phyloP scores from a whole-genome alignment of 2,113 vertebrate species.

The Oncorhynchus kisutch region DNA sequence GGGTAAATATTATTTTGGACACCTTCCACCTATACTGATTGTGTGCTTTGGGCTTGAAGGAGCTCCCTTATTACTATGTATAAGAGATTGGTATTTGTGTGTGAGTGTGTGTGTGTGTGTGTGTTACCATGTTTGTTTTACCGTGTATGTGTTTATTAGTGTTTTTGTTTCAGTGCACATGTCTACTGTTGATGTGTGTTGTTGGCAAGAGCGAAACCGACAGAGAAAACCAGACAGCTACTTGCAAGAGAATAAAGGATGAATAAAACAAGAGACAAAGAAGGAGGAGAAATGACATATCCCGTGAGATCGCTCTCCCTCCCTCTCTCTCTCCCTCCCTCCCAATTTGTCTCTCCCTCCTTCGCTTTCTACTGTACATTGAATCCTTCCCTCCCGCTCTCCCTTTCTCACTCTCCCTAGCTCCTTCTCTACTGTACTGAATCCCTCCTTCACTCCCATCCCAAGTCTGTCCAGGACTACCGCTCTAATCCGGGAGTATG shows the following conservation, averaged over 20 bases:
- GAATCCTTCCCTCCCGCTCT: not conserved
- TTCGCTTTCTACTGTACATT: not conserved
- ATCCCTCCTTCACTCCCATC: not conserved
- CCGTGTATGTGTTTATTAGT: not conserved
- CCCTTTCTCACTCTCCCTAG: not conserved
- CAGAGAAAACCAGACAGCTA: not conserved
- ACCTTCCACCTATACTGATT: conserved; percentile 42
- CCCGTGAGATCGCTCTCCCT: not conserved
- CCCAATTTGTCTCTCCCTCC: not conserved
- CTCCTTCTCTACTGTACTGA: not conserved
- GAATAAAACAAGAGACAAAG: not conserved
- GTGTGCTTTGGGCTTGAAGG: conserved; percentile 36
- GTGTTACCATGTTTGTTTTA: not conserved
- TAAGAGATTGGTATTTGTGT: conserved; percentile 12
- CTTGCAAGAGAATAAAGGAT: not conserved
- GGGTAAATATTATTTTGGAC: conserved; percentile 70
- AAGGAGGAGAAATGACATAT: not conserved
- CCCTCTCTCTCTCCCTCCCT: not conserved
- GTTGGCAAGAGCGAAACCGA: not conserved
- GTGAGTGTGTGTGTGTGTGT: not conserved
- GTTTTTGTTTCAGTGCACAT: no score
- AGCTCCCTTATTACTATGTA: not conserved
- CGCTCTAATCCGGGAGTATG: not conserved
- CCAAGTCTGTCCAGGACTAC: not conserved
- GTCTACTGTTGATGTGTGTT: not conserved